A percentile compares a stretch with the other conserved stretches of the same genome.
Conservation (phyloP, 1,140 invertebrate species). For the Monomorium pharaonis region DNA sequence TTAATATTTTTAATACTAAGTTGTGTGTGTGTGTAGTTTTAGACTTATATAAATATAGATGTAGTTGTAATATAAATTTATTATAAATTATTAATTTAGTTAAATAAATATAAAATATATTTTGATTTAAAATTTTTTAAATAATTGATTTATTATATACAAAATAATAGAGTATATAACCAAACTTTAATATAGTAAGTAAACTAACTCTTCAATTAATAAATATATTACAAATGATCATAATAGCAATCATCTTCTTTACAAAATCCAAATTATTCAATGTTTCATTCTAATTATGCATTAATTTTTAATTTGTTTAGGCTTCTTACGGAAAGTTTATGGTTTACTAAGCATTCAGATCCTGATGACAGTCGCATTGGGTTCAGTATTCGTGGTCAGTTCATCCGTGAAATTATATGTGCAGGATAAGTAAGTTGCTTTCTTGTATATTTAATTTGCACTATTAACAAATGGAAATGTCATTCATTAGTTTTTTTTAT, state of each 20-base stretch:
- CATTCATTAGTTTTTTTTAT: constrained; percentile 48
- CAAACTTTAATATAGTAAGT: no score
- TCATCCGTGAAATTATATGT: constrained; percentile 88
- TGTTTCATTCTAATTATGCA: background rate
- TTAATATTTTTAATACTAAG: no score
- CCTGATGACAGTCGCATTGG: constrained; percentile 89
- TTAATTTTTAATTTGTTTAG: constrained; percentile 69
- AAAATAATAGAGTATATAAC: no score
- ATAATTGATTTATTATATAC: no score
- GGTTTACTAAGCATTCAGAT: constrained; percentile 91
- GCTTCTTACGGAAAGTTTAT: constrained; percentile 94
- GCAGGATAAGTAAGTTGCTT: constrained; percentile 87
- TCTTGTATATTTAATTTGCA: background rate
- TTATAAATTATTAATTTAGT: no score
- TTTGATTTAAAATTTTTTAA: no score
- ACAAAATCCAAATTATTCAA: background rate
- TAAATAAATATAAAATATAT: no score
- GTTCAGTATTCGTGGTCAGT: constrained; percentile 87
- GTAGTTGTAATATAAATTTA: no score
- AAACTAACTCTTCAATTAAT: no score
- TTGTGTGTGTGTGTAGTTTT: no score
- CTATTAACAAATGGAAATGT: background rate
- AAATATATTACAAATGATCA: no score
- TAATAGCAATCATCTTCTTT: background rate
- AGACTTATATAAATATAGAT: no score